Evolutionary conservation across 2,888 invertebrate species (phyloP), one percentile per base, ranked within the genome.

Genomic region (Drosophila siamana): DNA sequence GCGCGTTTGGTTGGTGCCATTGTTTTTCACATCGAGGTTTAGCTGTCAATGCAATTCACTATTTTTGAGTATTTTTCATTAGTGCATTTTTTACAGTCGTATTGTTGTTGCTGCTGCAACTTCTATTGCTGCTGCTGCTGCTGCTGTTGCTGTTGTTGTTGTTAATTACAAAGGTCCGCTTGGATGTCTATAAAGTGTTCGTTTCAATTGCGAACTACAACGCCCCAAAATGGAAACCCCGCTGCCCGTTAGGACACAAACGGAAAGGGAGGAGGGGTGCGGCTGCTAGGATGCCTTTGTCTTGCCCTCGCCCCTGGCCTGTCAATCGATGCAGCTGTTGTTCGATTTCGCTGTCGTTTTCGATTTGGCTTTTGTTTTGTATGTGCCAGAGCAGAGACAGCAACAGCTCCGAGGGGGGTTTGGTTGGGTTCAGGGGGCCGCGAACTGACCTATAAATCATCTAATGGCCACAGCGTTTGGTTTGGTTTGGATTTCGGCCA

Each of bases 361-460:
- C 65, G 65, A 59, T 78, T 75, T 75, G 61, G 79, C 66, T 69
- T 66, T 77, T 74, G 74, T 73, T 69, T 74, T 55, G 40, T 43
- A 48, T 56, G 60, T 28, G 26, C 24, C 50, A 30, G 26, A 51
- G 15, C 43, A 43, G 51, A 26, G 28, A 40, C 44, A 44, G 13
- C 33, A 22, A 44, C 15, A 47, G 15, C 26, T 38, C 16, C 26
- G 8, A 33, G n/a, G 33, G n/a, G 11, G 30, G 11, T 9, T 9
- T 11, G n/a, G 9, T 16, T 38, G 19, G 22, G 44, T 7, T 38
- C 36, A 8, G 30, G 43, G 50, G 38, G 13, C 40, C 63, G 65
- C 62, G 61, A 64, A 30, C 79, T 83, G 83, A 83, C 83, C 83
- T 83, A 83, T 83, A 83, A 83, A 83, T 83, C 87, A 83, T 83